Conservation (phyloP, 2,797 vertebrate genomes). For the Benthosema pterotum region DNA sequence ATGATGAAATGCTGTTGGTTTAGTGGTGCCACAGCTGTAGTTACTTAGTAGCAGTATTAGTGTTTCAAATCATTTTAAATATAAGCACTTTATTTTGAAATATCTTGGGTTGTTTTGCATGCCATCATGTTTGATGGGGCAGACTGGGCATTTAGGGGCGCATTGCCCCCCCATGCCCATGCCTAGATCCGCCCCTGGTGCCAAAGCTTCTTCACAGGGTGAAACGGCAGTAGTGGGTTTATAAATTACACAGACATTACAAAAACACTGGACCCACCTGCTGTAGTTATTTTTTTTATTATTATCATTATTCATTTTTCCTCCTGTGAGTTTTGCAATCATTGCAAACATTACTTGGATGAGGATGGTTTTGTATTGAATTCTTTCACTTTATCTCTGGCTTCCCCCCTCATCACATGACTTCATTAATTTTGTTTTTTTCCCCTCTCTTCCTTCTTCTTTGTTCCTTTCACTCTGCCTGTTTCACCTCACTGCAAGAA, state of each 20-base stretch:
- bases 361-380: neutral
- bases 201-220: constrained; percentile 5
- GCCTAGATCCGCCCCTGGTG: too few relatives aligned
- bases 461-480: neutral
- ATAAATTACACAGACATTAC: neutral
- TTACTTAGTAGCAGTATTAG: too few relatives aligned
- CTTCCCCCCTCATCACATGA: neutral
- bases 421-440: neutral
- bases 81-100: too few relatives aligned
- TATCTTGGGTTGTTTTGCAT: too few relatives aligned
- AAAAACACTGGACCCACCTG: neutral
- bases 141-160: too few relatives aligned
- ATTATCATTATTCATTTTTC: neutral
- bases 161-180: too few relatives aligned
- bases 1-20: too few relatives aligned
- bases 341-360: neutral
- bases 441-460: neutral
- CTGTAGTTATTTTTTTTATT: neutral
- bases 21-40: too few relatives aligned
- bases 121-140: too few relatives aligned
- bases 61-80: too few relatives aligned
- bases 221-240: neutral
- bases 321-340: too few relatives aligned
- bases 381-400: neutral
- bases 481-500: neutral